Base-by-base conservation (phyloP, 2,113 vertebrate species). In the Centropus bengalensis region DNA sequence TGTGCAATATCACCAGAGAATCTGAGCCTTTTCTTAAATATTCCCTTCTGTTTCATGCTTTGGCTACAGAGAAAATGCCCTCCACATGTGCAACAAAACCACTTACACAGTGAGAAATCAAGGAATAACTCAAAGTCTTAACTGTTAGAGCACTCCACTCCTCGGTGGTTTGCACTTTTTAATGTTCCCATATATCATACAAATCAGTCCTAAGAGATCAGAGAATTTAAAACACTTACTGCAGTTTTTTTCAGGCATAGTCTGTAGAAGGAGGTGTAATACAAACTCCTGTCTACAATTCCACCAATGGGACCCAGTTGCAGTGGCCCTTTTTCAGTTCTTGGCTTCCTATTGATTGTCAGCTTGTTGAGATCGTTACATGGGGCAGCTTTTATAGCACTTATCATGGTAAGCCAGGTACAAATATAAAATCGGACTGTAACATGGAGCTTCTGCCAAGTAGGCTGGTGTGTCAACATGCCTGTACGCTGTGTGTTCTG, bases 291-390 rank as follows among this genome's bases (percentile, higher is more conserved):
- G 9, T 40, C 47, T 47, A 32, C 30, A 16, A 14, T 56, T 81
- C 73, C 71, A 36, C 20, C 14, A 38, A 11, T 1, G 3, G n/a
- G 24, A 77, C 38, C 44, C 23, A 51, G 18, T 24, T 70, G 26
- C 62, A 70, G 32, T 23, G 42, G 36, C 33, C 70, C 0, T 42
- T 89, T 66, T 86, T 78, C 33, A n/a, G 12, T 40, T 76, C 44
- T 78, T 49, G 33, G 18, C 44, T 81, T 88, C 33, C 33, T 78
- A 78, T 59, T 51, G 32, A 45, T 10, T 45, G 21, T 40, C 67
- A 70, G 26, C 7, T n/a, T 36, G 5, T 13, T 19, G 11, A 51
- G 19, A 66, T 10, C 1, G 0, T 59, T 69, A 26, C 2, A 5
- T 62, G 56, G 28, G 47, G 14, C 21, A 59, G 16, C 23, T 82